phyloP scores from a whole-genome alignment of 2,113 vertebrate genomes.

The Rhinolophus ferrumequinum region DNA sequence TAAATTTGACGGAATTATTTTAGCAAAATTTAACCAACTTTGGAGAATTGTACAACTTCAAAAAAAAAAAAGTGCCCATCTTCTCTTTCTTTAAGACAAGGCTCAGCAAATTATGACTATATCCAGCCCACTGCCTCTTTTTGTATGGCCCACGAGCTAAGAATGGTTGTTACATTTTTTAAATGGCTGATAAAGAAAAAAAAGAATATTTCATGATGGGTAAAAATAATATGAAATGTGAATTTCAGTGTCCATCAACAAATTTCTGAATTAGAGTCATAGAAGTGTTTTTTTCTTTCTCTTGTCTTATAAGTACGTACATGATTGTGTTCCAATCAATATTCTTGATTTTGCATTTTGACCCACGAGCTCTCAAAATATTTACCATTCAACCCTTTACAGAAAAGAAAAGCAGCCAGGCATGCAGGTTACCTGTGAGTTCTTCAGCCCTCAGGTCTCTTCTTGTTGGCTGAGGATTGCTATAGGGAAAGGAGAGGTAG shows the following conservation, averaged over 20 bases:
- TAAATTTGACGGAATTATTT: not conserved
- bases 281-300: not conserved
- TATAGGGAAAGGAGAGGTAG: conserved; percentile 86
- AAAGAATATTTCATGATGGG: not conserved
- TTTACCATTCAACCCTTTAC: not conserved
- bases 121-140: not conserved
- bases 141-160: not conserved
- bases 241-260: not conserved
- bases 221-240: not conserved
- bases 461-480: not conserved
- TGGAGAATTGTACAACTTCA: not conserved
- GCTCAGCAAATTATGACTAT: not conserved
- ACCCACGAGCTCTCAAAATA: too few relatives aligned
- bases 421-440: conserved; percentile 80
- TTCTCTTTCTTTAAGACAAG: not conserved
- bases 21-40: conserved; percentile 18
- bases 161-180: not conserved
- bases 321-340: too few relatives aligned
- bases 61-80: not conserved
- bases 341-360: not conserved
- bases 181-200: not conserved
- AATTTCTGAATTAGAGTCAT: not conserved
- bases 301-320: not conserved
- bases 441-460: conserved; percentile 49
- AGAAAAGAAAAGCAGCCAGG: not conserved